A percentile compares a stretch with the other conserved stretches of the same genome.
Conservation (phyloP, 2,888 invertebrate genomes). For the Capitulum mitella region DNA sequence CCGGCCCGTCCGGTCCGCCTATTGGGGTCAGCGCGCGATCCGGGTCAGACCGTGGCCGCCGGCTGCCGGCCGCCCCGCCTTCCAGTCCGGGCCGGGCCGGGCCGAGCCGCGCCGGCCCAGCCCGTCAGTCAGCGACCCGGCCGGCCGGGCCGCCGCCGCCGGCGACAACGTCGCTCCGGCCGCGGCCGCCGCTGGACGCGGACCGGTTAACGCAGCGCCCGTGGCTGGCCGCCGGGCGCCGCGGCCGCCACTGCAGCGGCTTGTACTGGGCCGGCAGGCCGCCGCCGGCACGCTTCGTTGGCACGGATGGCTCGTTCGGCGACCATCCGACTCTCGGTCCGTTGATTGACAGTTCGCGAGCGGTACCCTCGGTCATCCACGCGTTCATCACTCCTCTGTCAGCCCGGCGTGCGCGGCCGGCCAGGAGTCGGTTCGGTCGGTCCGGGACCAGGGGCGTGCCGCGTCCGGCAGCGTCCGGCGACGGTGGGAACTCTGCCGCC, state of each 20-base stretch:
- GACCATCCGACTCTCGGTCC: too few relatives aligned
- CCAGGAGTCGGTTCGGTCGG: neutral
- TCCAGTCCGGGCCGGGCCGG: neutral
- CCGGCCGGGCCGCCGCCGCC: neutral
- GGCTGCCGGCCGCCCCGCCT: neutral
- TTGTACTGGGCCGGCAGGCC: too few relatives aligned
- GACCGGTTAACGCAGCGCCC: neutral
- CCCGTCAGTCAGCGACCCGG: neutral
- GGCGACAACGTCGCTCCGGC: neutral
- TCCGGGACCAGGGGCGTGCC: neutral
- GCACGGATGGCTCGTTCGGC: too few relatives aligned
- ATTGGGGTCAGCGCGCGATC: neutral
- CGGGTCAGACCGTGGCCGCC: constrained; percentile 1
- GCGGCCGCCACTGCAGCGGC: neutral
- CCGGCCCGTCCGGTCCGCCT: neutral
- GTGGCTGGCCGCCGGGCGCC: neutral
- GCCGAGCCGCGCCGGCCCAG: neutral
- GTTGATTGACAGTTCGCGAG: too few relatives aligned
- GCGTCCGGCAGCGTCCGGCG: neutral
- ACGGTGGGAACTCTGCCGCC: neutral
- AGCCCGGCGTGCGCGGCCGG: too few relatives aligned
- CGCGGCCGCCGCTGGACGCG: too few relatives aligned
- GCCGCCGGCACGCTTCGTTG: too few relatives aligned
- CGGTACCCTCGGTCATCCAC: too few relatives aligned
- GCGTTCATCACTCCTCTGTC: too few relatives aligned